Percentiles rank a stretch among this genome's conserved stretches.
These are phyloP conservation scores for Sebastes nivosus DNA, from an alignment of 2,797 vertebrate species.

Conservation along the genomic window DNA sequence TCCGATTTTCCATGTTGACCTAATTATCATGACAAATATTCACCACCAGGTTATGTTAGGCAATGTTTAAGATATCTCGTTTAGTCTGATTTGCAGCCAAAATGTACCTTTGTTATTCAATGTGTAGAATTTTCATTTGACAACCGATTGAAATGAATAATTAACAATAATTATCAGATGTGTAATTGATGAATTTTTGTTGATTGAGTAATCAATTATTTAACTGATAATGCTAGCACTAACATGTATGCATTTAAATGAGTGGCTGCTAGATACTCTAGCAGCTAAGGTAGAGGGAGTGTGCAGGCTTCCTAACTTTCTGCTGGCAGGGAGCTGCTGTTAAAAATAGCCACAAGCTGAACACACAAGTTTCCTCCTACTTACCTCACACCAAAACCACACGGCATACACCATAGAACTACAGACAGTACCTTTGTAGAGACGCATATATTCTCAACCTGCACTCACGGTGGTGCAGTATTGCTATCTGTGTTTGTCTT, in stretches of 20 bases:
- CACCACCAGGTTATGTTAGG: not conserved
- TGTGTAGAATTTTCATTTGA: not conserved
- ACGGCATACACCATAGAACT: conserved; percentile 28
- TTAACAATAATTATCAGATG: not conserved
- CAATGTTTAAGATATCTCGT: not conserved
- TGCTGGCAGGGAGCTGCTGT: conserved; percentile 61
- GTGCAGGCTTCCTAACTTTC: conserved; percentile 54
- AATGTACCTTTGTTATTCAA: not conserved
- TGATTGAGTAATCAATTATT: not conserved
- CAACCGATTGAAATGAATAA: not conserved
- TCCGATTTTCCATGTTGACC: not conserved
- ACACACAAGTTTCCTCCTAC: conserved; percentile 64
- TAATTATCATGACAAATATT: not conserved
- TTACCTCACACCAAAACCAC: conserved; percentile 57
- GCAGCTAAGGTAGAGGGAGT: conserved; percentile 25
- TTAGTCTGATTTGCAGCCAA: not conserved
- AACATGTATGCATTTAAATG: not conserved
- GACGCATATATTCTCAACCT: conserved; percentile 48
- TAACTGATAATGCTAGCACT: not conserved
- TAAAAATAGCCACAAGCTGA: conserved; percentile 75
- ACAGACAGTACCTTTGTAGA: conserved; percentile 28
- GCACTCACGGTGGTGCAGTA: conserved; percentile 29
- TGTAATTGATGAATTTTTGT: not conserved
- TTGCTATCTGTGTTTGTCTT: conserved; percentile 53
- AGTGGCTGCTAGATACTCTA: conserved; percentile 1